Percentiles rank a stretch among this genome's conserved stretches.
Evolutionary conservation across 2,888 invertebrate genomes (phyloP).

Genomic region (Synanthedon formicaeformis): DNA sequence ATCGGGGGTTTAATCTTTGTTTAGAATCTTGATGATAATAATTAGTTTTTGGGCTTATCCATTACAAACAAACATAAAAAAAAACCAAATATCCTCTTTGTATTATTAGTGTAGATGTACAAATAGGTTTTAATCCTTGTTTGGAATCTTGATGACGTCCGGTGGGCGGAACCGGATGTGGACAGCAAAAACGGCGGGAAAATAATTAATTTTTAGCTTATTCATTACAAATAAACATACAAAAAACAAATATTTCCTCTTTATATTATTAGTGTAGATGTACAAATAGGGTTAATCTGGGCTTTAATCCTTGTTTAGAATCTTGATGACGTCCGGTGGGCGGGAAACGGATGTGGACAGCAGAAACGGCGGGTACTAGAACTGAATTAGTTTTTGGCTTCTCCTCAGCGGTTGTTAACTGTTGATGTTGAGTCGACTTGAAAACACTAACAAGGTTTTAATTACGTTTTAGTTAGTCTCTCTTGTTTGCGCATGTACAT

Average conservation of each 20-base stretch:
- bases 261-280: too few relatives aligned
- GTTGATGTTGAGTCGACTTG: constrained; percentile 36
- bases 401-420: constrained; percentile 36
- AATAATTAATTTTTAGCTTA: constrained; percentile 52
- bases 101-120: too few relatives aligned
- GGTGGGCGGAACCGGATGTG: constrained; percentile 6
- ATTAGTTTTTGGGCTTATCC: constrained; percentile 21
- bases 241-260: too few relatives aligned
- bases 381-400: constrained; percentile 52
- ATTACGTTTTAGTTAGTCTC: constrained; percentile 41
- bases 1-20: constrained; percentile 29
- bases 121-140: constrained; percentile 23
- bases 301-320: constrained; percentile 28
- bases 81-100: too few relatives aligned
- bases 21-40: constrained; percentile 23
- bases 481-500: constrained; percentile 16
- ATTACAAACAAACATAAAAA: too few relatives aligned
- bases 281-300: constrained; percentile 15
- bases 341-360: background rate
- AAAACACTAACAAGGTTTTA: constrained; percentile 49
- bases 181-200: background rate
- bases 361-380: background rate
- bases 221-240: constrained; percentile 8
- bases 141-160: constrained; percentile 23
- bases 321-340: constrained; percentile 24